A percentile compares a stretch with the other conserved stretches of the same genome.
These are phyloP conservation scores for Montipora cactus DNA, from an alignment of 64 coral and sea anemone species.

Conservation along the genomic window DNA sequence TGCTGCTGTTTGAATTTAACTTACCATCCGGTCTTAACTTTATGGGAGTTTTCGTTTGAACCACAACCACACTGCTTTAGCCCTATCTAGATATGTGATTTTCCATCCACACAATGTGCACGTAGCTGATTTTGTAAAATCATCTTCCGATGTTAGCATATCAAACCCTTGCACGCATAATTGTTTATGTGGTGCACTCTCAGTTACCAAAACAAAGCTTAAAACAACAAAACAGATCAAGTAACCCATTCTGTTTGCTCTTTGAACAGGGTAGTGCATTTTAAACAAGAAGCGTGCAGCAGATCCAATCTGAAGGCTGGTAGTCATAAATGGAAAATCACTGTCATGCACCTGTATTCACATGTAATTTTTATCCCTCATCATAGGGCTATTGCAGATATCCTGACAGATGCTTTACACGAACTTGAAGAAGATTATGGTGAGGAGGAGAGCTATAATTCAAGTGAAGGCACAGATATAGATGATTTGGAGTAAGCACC, in stretches of 20 bases:
- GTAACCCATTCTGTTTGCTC: not conserved
- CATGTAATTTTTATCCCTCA: too few species aligned
- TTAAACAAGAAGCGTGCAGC: too few species aligned
- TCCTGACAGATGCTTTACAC: too few species aligned
- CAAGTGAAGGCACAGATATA: too few species aligned
- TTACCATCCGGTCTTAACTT: constrained; percentile 11
- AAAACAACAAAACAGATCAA: constrained; percentile 3
- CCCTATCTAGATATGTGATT: not conserved
- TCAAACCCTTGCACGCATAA: not conserved
- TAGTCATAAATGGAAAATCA: too few species aligned
- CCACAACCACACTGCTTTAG: constrained; percentile 1
- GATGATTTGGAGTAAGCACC: too few species aligned
- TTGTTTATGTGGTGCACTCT: not conserved
- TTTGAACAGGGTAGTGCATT: not conserved
- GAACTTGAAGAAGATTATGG: too few species aligned
- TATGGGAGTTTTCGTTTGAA: constrained; percentile 5
- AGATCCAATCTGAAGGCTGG: too few species aligned
- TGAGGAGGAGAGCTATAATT: too few species aligned
- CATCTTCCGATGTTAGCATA: not conserved
- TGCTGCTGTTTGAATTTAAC: not conserved
- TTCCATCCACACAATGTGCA: not conserved
- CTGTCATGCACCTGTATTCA: too few species aligned
- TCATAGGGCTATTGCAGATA: too few species aligned
- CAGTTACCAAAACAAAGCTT: not conserved
- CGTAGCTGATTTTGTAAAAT: not conserved